phyloP scores from a whole-genome alignment of 2,797 vertebrate species.

The Gouania willdenowi region DNA sequence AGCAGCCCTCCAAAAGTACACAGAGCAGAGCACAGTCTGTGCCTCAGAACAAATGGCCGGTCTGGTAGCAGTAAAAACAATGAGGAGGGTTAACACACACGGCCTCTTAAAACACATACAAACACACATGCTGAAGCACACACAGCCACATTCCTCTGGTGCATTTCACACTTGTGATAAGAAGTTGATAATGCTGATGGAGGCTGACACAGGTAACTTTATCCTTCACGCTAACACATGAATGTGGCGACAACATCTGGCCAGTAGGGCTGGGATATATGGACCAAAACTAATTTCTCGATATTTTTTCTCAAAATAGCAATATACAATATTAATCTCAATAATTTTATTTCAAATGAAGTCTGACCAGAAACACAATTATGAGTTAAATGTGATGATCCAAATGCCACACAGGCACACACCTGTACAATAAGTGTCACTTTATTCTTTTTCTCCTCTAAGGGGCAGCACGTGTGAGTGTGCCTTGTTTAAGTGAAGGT shows the following conservation, averaged over 20 bases:
- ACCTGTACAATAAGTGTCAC: too few species aligned
- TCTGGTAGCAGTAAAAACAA: constrained; percentile 68
- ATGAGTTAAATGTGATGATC: too few species aligned
- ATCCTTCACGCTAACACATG: constrained; percentile 56
- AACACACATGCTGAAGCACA: neutral
- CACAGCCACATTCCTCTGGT: constrained; percentile 50
- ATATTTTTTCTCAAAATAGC: too few species aligned
- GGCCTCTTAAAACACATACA: constrained; percentile 35
- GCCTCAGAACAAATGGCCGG: constrained; percentile 56
- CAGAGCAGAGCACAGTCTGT: constrained; percentile 39
- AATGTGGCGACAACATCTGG: constrained; percentile 46
- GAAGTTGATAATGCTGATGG: constrained; percentile 46
- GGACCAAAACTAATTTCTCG: too few species aligned
- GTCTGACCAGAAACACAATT: too few species aligned
- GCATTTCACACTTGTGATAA: constrained; percentile 67
- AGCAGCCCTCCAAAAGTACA: constrained; percentile 43
- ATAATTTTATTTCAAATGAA: too few species aligned
- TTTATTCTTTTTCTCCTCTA: too few species aligned
- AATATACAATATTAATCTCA: too few species aligned
- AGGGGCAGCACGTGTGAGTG: too few species aligned
- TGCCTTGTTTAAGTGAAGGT: too few species aligned
- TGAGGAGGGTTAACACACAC: constrained; percentile 61
- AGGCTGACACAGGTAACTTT: constrained; percentile 48
- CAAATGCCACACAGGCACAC: too few species aligned
- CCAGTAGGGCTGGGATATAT: neutral